phyloP scores from a whole-genome alignment of 2,113 vertebrate species.

The Gallinago media region DNA sequence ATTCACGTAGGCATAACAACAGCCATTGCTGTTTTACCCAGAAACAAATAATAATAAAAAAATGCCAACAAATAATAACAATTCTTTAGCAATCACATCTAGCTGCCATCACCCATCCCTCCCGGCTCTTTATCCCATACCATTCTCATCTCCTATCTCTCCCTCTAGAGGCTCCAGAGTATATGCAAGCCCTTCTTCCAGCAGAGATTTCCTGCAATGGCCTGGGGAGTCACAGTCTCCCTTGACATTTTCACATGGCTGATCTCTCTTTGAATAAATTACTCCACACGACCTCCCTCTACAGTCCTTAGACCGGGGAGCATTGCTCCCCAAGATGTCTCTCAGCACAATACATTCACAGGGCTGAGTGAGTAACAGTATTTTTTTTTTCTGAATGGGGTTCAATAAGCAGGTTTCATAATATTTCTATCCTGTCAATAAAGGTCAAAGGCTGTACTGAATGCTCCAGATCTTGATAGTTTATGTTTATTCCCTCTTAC shows the following conservation, averaged over 20 bases:
- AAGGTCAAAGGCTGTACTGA: neutral
- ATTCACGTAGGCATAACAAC: neutral
- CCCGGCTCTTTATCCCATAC: neutral
- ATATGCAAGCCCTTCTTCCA: neutral
- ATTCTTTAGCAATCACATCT: neutral
- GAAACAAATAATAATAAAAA: neutral
- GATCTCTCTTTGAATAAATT: constrained; percentile 31
- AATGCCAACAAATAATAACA: fast-evolving
- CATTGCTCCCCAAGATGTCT: neutral
- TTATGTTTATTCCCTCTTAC: neutral
- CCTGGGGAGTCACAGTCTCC: constrained; percentile 24
- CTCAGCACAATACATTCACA: neutral
- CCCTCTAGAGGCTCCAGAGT: neutral
- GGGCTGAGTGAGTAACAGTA: neutral
- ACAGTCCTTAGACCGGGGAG: neutral
- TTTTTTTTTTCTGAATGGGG: neutral
- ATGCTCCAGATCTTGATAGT: neutral
- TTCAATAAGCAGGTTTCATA: constrained; percentile 11
- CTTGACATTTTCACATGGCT: constrained; percentile 18
- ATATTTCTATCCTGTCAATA: neutral
- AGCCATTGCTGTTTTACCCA: neutral
- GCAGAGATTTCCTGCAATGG: constrained; percentile 32
- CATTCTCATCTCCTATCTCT: neutral
- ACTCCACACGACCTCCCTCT: neutral
- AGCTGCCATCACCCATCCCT: neutral